phyloP scores from a whole-genome alignment of 2,888 invertebrate species.

The Drosophila anomelani region DNA sequence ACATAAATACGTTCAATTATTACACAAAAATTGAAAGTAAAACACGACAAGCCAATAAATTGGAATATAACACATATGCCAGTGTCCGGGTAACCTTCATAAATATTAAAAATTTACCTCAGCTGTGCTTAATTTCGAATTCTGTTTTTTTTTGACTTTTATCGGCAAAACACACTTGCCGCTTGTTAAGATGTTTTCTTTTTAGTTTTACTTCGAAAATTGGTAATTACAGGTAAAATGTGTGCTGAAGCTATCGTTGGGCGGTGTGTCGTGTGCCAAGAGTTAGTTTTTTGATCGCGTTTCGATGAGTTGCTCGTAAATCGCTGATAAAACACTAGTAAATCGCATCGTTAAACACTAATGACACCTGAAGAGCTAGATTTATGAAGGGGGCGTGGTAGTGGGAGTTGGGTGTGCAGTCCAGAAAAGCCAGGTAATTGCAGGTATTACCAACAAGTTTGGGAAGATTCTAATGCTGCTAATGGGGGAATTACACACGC shows the following conservation, averaged over 20 bases:
- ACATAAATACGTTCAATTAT: constrained; percentile 16
- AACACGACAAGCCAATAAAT: constrained; percentile 43
- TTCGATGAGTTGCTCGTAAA: constrained; percentile 44
- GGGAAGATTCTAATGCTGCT: background rate
- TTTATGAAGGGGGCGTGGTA: constrained; percentile 6
- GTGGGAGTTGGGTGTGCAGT: constrained; percentile 14
- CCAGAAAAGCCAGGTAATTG: constrained; percentile 16
- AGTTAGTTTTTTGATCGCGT: constrained; percentile 16
- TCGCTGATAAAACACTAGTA: constrained; percentile 55
- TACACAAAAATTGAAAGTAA: constrained; percentile 64
- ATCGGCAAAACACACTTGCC: constrained; percentile 43
- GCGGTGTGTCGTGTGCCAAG: constrained; percentile 17
- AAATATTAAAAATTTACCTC: constrained; percentile 62
- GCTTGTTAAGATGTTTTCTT: constrained; percentile 38
- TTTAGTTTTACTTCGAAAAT: constrained; percentile 16
- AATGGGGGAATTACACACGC: constrained; percentile 4
- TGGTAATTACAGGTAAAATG: constrained; percentile 24
- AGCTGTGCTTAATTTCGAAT: constrained; percentile 15
- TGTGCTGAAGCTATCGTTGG: constrained; percentile 29
- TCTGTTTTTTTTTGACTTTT: background rate
- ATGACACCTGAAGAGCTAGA: constrained; percentile 22
- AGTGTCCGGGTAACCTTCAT: constrained; percentile 61
- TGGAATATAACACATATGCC: constrained; percentile 43
- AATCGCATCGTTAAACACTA: constrained; percentile 61
- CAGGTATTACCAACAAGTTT: constrained; percentile 3